A percentile compares a stretch with the other conserved stretches of the same genome.
Evolutionary conservation across 2,888 invertebrate species (phyloP).

Genomic region (Drosophila multiciliata): DNA sequence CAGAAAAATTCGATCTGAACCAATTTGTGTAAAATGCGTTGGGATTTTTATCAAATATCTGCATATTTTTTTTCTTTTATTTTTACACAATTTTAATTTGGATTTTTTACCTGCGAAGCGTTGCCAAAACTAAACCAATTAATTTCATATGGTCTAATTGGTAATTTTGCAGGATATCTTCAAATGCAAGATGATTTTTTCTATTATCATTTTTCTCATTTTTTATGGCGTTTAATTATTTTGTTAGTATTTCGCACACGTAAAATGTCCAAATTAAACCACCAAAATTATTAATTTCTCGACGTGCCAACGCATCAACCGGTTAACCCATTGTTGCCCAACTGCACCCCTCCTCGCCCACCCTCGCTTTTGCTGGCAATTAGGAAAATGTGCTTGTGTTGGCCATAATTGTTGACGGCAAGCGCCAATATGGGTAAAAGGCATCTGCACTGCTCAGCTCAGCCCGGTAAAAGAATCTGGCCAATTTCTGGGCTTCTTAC

Average conservation of each 20-base stretch:
- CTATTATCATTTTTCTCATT: not conserved
- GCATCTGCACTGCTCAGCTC: not conserved
- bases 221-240: constrained; percentile 17
- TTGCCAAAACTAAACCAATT: too few relatives aligned
- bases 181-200: not conserved
- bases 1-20: not conserved
- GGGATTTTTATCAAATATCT: not conserved
- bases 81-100: fast-evolving
- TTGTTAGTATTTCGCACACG: constrained; percentile 64
- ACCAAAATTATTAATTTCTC: constrained; percentile 70
- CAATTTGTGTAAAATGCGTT: not conserved
- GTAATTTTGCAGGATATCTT: constrained; percentile 1
- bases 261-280: constrained; percentile 68
- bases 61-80: not conserved
- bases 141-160: not conserved
- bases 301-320: constrained; percentile 43
- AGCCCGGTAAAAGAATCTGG: constrained; percentile 15
- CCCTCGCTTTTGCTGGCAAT: constrained; percentile 42
- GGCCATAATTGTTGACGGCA: constrained; percentile 59
- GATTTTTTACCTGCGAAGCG: too few relatives aligned
- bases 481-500: constrained; percentile 45
- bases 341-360: too few relatives aligned
- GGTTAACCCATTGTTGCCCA: constrained; percentile 47
- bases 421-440: constrained; percentile 18
- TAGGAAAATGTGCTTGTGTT: constrained; percentile 73